phyloP scores from a whole-genome alignment of 2,113 vertebrate species.

The Micronycteris hirsuta region DNA sequence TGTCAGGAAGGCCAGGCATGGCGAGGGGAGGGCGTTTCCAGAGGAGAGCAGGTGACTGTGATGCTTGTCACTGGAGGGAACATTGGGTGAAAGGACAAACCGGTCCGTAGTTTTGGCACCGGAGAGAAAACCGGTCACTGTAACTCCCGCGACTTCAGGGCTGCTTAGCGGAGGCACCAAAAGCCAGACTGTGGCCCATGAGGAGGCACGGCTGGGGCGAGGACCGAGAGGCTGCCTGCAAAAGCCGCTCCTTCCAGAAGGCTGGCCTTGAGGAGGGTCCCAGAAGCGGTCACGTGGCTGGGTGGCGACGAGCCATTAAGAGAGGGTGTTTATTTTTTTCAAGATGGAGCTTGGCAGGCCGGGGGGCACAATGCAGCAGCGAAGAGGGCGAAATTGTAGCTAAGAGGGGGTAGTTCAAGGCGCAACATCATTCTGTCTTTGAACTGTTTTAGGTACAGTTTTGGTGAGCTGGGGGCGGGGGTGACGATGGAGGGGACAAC shows the following conservation, averaged over 20 bases:
- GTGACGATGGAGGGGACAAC: accelerated
- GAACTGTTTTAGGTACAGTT: neutral
- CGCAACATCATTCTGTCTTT: neutral
- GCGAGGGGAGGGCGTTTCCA: neutral
- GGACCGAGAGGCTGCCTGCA: no score
- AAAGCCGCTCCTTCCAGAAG: neutral
- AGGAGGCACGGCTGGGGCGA: neutral
- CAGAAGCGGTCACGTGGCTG: no score
- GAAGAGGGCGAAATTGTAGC: neutral
- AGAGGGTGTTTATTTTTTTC: neutral
- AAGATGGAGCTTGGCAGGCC: neutral
- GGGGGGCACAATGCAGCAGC: neutral
- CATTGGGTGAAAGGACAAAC: neutral
- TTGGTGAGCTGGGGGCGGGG: neutral
- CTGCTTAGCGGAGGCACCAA: neutral
- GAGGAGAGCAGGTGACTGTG: neutral
- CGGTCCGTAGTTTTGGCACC: neutral
- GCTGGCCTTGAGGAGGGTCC: neutral
- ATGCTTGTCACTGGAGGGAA: no score
- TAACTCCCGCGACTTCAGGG: neutral
- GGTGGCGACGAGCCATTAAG: neutral
- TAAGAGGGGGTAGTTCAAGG: neutral
- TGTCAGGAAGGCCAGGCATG: no score
- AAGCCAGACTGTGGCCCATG: neutral
- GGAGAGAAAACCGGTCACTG: neutral